Conservation (phyloP, 2,888 invertebrate genomes). For the Hemithea aestivaria region DNA sequence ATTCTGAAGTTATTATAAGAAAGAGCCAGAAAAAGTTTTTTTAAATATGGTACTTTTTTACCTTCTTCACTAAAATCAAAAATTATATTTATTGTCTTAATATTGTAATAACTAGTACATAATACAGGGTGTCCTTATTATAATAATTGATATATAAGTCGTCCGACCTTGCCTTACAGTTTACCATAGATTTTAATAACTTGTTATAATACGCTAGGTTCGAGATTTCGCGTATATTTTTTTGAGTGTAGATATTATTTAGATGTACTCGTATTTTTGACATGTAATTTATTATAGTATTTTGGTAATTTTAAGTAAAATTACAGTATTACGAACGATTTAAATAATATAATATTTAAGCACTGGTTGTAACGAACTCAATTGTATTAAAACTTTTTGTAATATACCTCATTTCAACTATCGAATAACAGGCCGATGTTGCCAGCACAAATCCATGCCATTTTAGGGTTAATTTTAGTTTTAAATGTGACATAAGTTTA, state of each 20-base stretch:
- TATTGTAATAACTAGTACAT: too few species aligned
- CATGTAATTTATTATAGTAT: constrained; percentile 26
- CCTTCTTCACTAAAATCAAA: too few species aligned
- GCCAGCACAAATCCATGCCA: constrained; percentile 50
- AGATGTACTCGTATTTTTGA: constrained; percentile 24
- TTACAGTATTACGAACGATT: constrained; percentile 22
- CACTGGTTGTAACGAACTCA: constrained; percentile 16
- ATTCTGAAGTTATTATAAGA: too few species aligned
- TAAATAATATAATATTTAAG: constrained; percentile 11
- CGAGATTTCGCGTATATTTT: constrained; percentile 14
- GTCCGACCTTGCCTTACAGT: constrained; percentile 39
- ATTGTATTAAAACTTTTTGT: constrained; percentile 7
- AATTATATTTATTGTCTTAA: too few species aligned
- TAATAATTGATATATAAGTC: constrained; percentile 10
- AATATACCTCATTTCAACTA: constrained; percentile 18
- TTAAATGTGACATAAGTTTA: constrained; percentile 23
- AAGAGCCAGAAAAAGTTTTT: too few species aligned
- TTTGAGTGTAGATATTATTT: constrained; percentile 24
- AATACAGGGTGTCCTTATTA: too few species aligned
- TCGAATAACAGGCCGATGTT: constrained; percentile 16
- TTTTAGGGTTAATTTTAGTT: constrained; percentile 40
- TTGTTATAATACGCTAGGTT: constrained; percentile 12
- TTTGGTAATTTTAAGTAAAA: constrained; percentile 17
- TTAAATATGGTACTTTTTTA: too few species aligned
- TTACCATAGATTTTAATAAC: constrained; percentile 12